Conservation (phyloP, 2,797 vertebrate species). For the Apodemus agrarius region DNA sequence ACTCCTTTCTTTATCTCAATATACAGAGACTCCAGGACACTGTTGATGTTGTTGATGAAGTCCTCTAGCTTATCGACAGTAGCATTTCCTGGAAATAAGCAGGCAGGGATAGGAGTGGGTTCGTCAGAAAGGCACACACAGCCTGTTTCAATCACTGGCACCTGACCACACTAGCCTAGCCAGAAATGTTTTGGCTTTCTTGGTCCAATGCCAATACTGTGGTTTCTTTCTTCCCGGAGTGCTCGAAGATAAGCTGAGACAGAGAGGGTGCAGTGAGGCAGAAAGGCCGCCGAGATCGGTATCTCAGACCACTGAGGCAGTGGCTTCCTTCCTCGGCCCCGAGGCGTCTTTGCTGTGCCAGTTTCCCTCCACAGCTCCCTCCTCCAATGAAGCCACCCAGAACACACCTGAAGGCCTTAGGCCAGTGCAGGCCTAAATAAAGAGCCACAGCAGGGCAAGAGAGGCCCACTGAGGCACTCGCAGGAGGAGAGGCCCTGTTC, state of each 20-base stretch:
- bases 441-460: background rate
- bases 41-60: constrained; percentile 92
- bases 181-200: background rate
- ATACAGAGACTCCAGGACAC: constrained; percentile 93
- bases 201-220: background rate
- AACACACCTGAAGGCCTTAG: background rate
- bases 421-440: background rate
- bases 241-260: background rate
- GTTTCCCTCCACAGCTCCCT: background rate
- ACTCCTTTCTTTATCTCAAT: constrained; percentile 95
- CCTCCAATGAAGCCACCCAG: fast-evolving
- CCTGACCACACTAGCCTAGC: background rate
- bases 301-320: background rate
- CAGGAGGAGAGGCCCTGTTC: background rate
- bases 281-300: background rate
- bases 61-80: constrained; percentile 91
- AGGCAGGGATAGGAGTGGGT: background rate
- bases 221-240: constrained; percentile 11
- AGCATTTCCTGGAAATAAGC: constrained; percentile 86
- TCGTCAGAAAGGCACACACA: background rate
- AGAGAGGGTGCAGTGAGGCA: background rate
- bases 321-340: background rate
- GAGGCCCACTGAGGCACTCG: background rate
- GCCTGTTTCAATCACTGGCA: background rate
- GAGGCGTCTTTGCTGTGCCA: background rate